These are phyloP conservation scores for Mobula birostris DNA, from an alignment of 2,113 vertebrate species.

Conservation along the genomic window DNA sequence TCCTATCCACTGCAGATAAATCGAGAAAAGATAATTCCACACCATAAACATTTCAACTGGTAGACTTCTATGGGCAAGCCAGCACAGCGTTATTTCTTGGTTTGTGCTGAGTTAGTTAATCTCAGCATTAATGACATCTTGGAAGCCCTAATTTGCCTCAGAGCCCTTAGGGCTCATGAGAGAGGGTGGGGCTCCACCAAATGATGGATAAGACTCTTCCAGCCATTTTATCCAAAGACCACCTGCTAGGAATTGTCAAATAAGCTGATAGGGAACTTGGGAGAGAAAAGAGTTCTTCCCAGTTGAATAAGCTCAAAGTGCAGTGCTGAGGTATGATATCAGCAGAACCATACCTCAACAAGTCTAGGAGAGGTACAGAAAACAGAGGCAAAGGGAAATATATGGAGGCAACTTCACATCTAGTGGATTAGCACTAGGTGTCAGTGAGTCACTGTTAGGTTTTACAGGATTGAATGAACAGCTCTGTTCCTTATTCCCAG, in stretches of 20 bases:
- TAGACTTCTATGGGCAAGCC: neutral
- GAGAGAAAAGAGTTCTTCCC: neutral
- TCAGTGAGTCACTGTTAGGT: conserved; percentile 23
- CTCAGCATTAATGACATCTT: too few relatives aligned
- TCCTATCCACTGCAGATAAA: neutral
- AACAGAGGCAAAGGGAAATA: neutral
- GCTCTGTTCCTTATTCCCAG: conserved; percentile 21
- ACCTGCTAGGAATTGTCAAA: neutral
- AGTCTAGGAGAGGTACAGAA: too few relatives aligned
- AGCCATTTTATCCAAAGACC: neutral
- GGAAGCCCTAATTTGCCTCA: neutral
- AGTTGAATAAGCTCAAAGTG: neutral
- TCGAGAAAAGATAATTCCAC: neutral
- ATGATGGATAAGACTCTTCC: neutral
- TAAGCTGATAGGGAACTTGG: neutral
- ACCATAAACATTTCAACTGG: neutral
- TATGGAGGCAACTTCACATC: neutral
- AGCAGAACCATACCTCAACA: neutral
- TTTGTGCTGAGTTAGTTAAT: neutral
- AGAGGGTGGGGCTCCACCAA: too few relatives aligned
- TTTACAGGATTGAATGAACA: conserved; percentile 7
- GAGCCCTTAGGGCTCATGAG: neutral
- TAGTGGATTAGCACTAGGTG: neutral
- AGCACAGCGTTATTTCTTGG: neutral
- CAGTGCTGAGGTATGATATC: neutral